Base-by-base conservation (phyloP, 2,113 vertebrate genomes). In the Protomyctophum bolini region DNA sequence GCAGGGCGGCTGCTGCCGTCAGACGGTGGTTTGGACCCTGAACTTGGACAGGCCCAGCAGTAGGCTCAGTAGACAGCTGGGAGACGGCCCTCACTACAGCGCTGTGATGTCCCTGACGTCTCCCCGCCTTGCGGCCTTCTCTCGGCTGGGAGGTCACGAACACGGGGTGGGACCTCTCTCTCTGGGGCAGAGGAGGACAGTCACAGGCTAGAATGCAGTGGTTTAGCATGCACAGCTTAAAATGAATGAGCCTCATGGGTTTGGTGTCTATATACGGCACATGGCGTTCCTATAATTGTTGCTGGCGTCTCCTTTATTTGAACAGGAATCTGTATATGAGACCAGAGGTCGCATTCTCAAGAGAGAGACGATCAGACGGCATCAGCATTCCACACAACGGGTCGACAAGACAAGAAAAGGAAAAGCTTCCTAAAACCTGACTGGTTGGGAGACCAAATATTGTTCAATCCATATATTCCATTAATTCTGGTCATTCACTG, bases 81-180 rank as follows among this genome's bases (percentile, higher is more conserved):
- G 28, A 74, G 28, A 58, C 51, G 63, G 77, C 75, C 47, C 82
- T 65, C 10, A 75, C n/a, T n/a, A n/a, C 66, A 14, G 47, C 48
- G 5, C 3, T 12, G 47, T 47, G 33, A 41, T 41, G 86, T 6
- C 73, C 75, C 58, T 88, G 83, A 77, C 81, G 76, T 68, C 87
- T 59, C 54, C 83, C 64, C 21, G 87, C 75, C 57, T 82, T 84
- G 12, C 61, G 70, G 52, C 85, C 90, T 72, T 92, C 83, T 58
- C 85, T 80, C 46, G 91, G 76, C 77, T 83, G 89, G 6, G 85
- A 15, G 45, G 92, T 84, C 77, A 87, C 72, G 45, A 91, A 81
- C 58, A 45, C 56, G 15, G 91, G 75, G 47, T 87, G 72, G 66
- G 91, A 92, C 48, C 45, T 57, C 66, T 90, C 82, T 73, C 62